These are phyloP conservation scores for Mustelus asterias DNA, from an alignment of 2,113 vertebrate genomes.

Conservation along the genomic window DNA sequence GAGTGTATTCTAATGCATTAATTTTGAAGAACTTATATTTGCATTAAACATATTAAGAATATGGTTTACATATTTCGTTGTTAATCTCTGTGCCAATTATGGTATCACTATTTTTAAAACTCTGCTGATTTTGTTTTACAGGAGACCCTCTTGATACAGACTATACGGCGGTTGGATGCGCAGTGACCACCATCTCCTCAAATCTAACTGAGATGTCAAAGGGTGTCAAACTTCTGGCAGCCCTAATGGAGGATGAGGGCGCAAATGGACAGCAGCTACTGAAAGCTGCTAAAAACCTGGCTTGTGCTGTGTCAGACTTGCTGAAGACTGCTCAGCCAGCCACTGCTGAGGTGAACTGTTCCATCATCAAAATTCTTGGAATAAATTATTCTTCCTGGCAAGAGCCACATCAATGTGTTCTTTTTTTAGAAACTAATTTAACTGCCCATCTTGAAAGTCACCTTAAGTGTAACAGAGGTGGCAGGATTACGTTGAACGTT, in stretches of 20 bases:
- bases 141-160: slow-evolving; percentile 93
- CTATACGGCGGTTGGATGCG: slow-evolving; percentile 93
- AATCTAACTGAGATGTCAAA: slow-evolving; percentile 99
- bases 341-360: slow-evolving; percentile 68
- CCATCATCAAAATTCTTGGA: neutral
- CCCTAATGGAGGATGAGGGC: slow-evolving; percentile 90
- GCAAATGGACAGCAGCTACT: slow-evolving; percentile 81
- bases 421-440: neutral
- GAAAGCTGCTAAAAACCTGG: slow-evolving; percentile 86
- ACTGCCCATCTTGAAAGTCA: neutral
- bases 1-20: neutral
- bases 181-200: slow-evolving; percentile 94
- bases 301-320: slow-evolving; percentile 80
- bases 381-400: neutral
- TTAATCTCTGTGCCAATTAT: neutral
- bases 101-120: neutral
- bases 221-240: slow-evolving; percentile 86
- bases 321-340: slow-evolving; percentile 87
- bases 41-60: neutral
- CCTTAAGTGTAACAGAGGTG: neutral
- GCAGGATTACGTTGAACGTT: neutral
- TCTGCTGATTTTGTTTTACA: slow-evolving; percentile 44
- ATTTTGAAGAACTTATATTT: neutral
- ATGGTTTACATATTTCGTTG: neutral
- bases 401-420: neutral